Evolutionary conservation across 1,140 invertebrate genomes (phyloP).

Genomic region (Hormaphis cornu): DNA sequence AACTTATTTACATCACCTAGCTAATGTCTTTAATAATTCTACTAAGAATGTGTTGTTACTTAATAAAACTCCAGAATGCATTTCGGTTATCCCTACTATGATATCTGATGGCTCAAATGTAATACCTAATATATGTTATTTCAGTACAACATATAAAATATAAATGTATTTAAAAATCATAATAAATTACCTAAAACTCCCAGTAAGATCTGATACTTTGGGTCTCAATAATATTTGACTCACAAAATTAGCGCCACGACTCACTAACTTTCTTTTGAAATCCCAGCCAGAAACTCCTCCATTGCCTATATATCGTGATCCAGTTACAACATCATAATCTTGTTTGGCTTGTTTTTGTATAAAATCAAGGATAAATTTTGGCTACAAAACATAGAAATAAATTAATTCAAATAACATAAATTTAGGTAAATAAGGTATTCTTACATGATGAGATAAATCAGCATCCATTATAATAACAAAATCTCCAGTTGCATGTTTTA

Average conservation of each 20-base stretch:
- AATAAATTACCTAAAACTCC: constrained; percentile 73
- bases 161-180: too few relatives aligned
- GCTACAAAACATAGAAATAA: constrained; percentile 51
- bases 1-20: too few relatives aligned
- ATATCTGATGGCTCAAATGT: too few relatives aligned
- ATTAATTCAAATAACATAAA: not conserved
- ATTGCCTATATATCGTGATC: constrained; percentile 71
- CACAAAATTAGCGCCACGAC: constrained; percentile 87
- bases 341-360: constrained; percentile 70
- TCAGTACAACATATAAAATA: too few relatives aligned
- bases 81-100: too few relatives aligned
- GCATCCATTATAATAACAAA: constrained; percentile 99
- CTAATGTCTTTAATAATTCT: too few relatives aligned
- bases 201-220: constrained; percentile 93
- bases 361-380: constrained; percentile 95
- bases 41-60: too few relatives aligned
- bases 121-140: too few relatives aligned
- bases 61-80: too few relatives aligned
- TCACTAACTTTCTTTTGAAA: constrained; percentile 85
- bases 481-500: constrained; percentile 93
- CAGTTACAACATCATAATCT: constrained; percentile 87
- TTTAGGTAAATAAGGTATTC: constrained; percentile 32
- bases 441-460: constrained; percentile 96
- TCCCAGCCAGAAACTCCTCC: constrained; percentile 99
- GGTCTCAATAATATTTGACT: constrained; percentile 88